Conservation (phyloP, 2,888 invertebrate species). For the Gryllus longicercus region DNA sequence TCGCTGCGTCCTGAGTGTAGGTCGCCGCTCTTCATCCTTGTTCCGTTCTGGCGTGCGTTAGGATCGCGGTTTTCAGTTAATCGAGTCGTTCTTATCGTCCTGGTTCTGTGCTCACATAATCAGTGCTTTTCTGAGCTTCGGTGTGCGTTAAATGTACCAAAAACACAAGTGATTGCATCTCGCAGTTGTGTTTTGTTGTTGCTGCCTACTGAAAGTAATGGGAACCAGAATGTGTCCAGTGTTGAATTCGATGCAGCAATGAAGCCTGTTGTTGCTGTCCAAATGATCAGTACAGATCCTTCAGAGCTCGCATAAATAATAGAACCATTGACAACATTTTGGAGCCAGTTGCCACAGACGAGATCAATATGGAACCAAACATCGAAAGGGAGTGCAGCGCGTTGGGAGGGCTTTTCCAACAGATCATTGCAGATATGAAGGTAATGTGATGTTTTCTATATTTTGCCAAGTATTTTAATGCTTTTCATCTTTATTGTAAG, state of each 20-base stretch:
- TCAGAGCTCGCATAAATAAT: background rate
- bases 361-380: conserved; percentile 64
- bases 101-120: background rate
- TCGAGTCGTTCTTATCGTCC: background rate
- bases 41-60: background rate
- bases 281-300: background rate
- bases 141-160: background rate
- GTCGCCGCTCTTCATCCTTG: background rate
- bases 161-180: background rate
- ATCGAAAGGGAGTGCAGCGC: conserved; percentile 83
- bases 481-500: no score
- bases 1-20: background rate
- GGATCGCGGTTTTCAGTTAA: background rate
- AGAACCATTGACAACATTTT: background rate
- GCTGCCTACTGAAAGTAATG: background rate
- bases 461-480: no score
- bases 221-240: background rate
- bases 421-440: conserved; percentile 95
- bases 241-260: background rate
- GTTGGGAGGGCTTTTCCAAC: conserved; percentile 89
- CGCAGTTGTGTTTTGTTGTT: background rate
- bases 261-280: background rate
- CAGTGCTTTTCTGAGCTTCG: background rate
- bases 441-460: conserved; percentile 51
- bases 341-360: background rate